Evolutionary conservation across 2,888 invertebrate genomes (phyloP).

Genomic region (Drosophila differens): DNA sequence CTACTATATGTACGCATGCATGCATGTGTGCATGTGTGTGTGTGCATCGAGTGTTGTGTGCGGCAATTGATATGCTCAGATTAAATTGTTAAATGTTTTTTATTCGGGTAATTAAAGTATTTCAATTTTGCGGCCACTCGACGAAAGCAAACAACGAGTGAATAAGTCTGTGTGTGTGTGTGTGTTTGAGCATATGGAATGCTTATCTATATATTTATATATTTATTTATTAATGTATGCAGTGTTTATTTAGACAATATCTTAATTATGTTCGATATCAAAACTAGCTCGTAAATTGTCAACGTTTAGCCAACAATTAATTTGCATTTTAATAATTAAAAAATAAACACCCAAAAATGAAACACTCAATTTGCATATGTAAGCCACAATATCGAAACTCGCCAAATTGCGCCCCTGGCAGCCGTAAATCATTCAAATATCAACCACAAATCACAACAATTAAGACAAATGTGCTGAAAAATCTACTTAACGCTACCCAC

Average conservation of each 20-base stretch:
- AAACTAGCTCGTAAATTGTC: slow-evolving; percentile 17
- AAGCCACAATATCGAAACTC: slow-evolving; percentile 35
- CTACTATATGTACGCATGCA: slow-evolving; percentile 6
- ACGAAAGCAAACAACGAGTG: slow-evolving; percentile 42
- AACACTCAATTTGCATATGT: slow-evolving; percentile 57
- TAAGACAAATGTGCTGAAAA: slow-evolving; percentile 81
- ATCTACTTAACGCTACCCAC: slow-evolving; percentile 75
- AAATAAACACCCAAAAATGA: slow-evolving; percentile 22
- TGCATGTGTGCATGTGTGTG: slow-evolving; percentile 29
- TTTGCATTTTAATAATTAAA: slow-evolving; percentile 56
- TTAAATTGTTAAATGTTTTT: slow-evolving; percentile 84
- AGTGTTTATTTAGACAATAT: slow-evolving; percentile 30
- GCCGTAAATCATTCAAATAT: slow-evolving; percentile 80
- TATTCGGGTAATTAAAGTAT: slow-evolving; percentile 83
- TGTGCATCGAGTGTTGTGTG: slow-evolving; percentile 57
- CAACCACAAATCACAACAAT: slow-evolving; percentile 81
- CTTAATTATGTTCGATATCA: slow-evolving; percentile 10
- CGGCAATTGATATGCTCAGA: slow-evolving; percentile 83
- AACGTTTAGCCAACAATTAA: slow-evolving; percentile 73
- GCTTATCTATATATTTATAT: slow-evolving; percentile 23
- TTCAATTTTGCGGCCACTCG: slow-evolving; percentile 75
- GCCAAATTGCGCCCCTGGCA: slow-evolving; percentile 55
- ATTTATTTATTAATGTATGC: slow-evolving; percentile 33
- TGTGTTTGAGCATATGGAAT: slow-evolving; percentile 36
- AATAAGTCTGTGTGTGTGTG: neutral